phyloP scores from a whole-genome alignment of 1,140 invertebrate species.

The Leptestheria dahalacensis region DNA sequence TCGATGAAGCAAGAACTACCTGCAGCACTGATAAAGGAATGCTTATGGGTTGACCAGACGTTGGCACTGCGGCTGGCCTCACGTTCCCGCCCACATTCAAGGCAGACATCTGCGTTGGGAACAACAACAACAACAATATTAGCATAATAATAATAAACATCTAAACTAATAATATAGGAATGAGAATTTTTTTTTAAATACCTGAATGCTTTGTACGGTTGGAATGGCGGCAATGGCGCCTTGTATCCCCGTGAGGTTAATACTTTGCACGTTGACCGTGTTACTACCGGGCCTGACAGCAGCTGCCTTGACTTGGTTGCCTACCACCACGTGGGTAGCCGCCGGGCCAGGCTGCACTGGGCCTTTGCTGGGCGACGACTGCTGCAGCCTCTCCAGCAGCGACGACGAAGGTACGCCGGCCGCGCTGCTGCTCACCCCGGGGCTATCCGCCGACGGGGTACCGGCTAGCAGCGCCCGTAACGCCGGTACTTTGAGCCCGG shows the following conservation, averaged over 20 bases:
- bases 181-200: too few relatives aligned
- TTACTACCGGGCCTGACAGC: constrained; percentile 28
- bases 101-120: background rate
- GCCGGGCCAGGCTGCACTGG: constrained; percentile 7
- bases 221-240: constrained; percentile 45
- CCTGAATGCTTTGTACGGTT: constrained; percentile 60
- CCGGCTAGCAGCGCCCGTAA: constrained; percentile 36
- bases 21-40: constrained; percentile 13
- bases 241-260: constrained; percentile 58
- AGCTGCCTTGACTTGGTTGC: constrained; percentile 21
- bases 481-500: constrained; percentile 35
- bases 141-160: background rate
- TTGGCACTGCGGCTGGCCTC: background rate
- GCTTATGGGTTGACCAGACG: constrained; percentile 8
- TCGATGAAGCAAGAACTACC: background rate
- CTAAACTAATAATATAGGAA: too few relatives aligned
- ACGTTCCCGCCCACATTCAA: background rate
- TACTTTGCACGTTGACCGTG: constrained; percentile 44
- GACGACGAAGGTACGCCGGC: constrained; percentile 24
- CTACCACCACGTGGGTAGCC: constrained; percentile 24
- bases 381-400: constrained; percentile 35
- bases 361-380: constrained; percentile 21
- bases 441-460: constrained; percentile 42
- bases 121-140: background rate
- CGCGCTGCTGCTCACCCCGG: constrained; percentile 32